Base-by-base conservation (phyloP, 2,888 invertebrate genomes). In the Coleophora flavipennella region DNA sequence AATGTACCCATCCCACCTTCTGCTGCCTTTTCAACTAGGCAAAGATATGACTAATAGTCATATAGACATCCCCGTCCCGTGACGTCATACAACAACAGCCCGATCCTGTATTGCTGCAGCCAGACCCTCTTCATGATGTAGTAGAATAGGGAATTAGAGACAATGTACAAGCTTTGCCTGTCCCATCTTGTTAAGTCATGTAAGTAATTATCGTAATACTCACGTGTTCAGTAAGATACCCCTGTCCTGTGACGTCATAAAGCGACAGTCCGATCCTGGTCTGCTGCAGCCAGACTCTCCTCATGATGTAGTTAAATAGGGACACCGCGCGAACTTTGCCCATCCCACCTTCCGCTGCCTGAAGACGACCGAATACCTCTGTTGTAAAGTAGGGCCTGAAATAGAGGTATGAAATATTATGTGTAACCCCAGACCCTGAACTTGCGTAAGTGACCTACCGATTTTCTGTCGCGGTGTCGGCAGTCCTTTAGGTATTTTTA, bases 211-310 rank as follows among this genome's bases (percentile, higher is more conserved):
- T 7, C 2, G 13, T 6, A 9, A 42, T 31, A 52, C 69, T 76
- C 64, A 92, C 94, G 50, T 92, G 90, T 80, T 96, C 96, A 43
- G 92, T 88, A 7, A 96, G 86, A 62, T 92, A 96, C 10, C 96
- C 96, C 67, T 96, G 95, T 0, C 98, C 98, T 1, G 93, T 91
- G 35, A 93, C 92, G 72, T 99, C 98, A 67, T 97, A 97, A 27
- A 97, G 83, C 0, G 96, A 95, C 14, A 98, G 85, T 0, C 97
- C 96, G 40, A 98, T 95, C 61, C 97, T 87, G 0, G 97, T 97
- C 78, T 98, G 97, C 61, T 95, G 94, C 35, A 96, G 80, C 97
- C 97, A 98, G 7, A 96, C 95, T 64, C 97, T 93, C 10, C 95
- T 87, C 96, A 97, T 95, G 0, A 96, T 92, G 63, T 97, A 98